These are phyloP conservation scores for Macaria notata DNA, from an alignment of 2,888 invertebrate genomes.

Conservation along the genomic window DNA sequence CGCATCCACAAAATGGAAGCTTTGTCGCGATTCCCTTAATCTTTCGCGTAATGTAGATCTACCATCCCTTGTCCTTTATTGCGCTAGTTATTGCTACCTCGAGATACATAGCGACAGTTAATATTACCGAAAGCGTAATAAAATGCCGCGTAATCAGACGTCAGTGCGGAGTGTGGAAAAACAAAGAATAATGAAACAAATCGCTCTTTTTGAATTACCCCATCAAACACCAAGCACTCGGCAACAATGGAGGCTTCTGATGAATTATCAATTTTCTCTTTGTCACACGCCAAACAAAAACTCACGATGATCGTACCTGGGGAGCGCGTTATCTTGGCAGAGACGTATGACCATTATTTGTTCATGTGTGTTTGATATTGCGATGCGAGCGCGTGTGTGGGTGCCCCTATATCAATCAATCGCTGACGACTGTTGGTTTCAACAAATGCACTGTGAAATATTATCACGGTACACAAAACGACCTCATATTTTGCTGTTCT, in stretches of 20 bases:
- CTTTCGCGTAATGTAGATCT: conserved; percentile 30
- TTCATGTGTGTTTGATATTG: conserved; percentile 59
- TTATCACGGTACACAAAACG: conserved; percentile 12
- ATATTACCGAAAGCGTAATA: conserved; percentile 36
- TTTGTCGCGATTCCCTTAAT: conserved; percentile 29
- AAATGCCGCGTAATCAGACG: conserved; percentile 34
- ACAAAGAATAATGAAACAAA: conserved; percentile 62
- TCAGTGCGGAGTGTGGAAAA: conserved; percentile 41
- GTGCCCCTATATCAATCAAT: conserved; percentile 62
- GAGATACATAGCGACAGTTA: conserved; percentile 35
- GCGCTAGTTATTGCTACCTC: conserved; percentile 30
- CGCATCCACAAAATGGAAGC: conserved; percentile 29
- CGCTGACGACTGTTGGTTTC: conserved; percentile 56
- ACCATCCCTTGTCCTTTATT: conserved; percentile 28
- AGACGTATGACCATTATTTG: conserved; percentile 74
- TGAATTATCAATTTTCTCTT: conserved; percentile 77
- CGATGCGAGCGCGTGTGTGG: conserved; percentile 42
- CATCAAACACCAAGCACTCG: conserved; percentile 61
- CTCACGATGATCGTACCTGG: conserved; percentile 68
- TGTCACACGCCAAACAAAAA: conserved; percentile 74
- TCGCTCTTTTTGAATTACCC: conserved; percentile 59
- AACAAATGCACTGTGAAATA: conserved; percentile 44
- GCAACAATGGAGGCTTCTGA: conserved; percentile 64
- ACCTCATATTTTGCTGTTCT: conserved; percentile 13
- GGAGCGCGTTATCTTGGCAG: conserved; percentile 75